phyloP scores from a whole-genome alignment of 1,140 invertebrate species.

The Macrotrachela quadricornifera region DNA sequence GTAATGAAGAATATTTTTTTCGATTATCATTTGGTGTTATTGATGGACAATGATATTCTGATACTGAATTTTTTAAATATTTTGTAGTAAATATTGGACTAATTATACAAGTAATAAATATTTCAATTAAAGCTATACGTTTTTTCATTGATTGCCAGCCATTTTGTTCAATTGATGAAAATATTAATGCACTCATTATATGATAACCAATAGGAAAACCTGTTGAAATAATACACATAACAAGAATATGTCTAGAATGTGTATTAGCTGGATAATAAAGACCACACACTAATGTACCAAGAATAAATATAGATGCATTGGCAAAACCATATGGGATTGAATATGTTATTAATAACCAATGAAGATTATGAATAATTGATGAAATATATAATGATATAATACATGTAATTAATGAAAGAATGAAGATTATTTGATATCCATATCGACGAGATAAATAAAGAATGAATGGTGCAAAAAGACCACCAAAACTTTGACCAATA shows the following conservation, averaged over 20 bases:
- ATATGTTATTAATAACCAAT: conserved; percentile 7
- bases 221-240: neutral
- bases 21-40: no score
- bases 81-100: no score
- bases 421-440: neutral
- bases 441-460: neutral
- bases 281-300: conserved; percentile 1
- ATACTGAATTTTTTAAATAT: no score
- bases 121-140: no score
- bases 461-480: neutral
- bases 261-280: neutral
- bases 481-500: conserved; percentile 3
- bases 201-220: conserved; percentile 5
- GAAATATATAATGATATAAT: neutral
- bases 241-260: neutral
- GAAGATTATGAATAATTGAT: conserved; percentile 4
- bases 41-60: no score
- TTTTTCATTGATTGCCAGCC: no score
- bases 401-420: neutral
- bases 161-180: no score
- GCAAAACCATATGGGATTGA: conserved; percentile 4
- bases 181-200: conserved; percentile 1
- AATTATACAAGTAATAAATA: no score
- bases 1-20: no score
- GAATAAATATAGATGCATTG: neutral